Conservation (phyloP, 2,797 vertebrate species). For the Glossophaga mutica region DNA sequence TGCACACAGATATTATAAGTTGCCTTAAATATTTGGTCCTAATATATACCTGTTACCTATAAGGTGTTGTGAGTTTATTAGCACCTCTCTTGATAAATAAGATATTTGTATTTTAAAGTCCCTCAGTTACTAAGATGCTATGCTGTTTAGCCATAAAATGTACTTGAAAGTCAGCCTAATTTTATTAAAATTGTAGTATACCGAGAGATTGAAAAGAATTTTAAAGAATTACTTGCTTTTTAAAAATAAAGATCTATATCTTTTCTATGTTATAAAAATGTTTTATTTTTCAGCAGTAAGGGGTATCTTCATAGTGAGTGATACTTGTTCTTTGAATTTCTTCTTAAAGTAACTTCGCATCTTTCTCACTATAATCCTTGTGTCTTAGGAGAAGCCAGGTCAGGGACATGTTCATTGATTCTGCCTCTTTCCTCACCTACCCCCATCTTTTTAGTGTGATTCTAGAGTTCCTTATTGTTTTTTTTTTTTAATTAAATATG, state of each 20-base stretch:
- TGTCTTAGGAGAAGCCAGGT: background rate
- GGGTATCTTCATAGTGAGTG: background rate
- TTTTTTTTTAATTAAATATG: background rate
- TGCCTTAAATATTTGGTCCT: conserved; percentile 3
- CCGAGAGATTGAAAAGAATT: background rate
- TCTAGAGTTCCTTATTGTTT: background rate
- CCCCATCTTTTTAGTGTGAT: background rate
- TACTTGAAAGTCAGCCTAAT: background rate
- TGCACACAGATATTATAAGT: background rate
- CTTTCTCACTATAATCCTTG: background rate
- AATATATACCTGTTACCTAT: background rate
- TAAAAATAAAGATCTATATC: background rate
- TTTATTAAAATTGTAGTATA: conserved; percentile 2
- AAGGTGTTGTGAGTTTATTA: conserved; percentile 28
- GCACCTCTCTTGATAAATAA: background rate
- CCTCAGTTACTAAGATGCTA: background rate
- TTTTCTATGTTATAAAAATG: background rate
- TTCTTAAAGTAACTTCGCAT: background rate
- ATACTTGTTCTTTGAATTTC: background rate
- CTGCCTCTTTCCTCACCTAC: background rate
- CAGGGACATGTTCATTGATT: background rate
- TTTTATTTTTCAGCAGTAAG: background rate
- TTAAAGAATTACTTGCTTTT: background rate
- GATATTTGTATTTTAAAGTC: background rate
- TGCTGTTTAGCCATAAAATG: conserved; percentile 10